Percentiles rank a stretch among this genome's conserved stretches.
Conservation (phyloP, 2,888 invertebrate genomes). For the Drosophila fulvimacula region DNA sequence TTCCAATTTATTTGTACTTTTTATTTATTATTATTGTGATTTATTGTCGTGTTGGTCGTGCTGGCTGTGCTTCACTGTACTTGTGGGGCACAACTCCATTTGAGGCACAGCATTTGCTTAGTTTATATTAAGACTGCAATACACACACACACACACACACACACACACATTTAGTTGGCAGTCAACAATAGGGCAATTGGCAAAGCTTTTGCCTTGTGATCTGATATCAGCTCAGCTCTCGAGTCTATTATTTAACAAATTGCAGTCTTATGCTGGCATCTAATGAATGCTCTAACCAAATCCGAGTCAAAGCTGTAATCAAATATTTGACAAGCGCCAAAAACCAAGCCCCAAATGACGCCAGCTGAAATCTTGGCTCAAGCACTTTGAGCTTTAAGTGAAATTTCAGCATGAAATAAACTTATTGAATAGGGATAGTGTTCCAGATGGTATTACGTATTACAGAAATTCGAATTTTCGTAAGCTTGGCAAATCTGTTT, state of each 20-base stretch:
- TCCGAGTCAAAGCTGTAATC: constrained; percentile 14
- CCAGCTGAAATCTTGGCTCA: neutral
- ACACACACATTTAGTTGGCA: constrained; percentile 13
- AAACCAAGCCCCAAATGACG: neutral
- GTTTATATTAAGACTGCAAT: constrained; percentile 48
- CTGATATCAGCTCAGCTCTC: constrained; percentile 1
- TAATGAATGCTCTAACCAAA: constrained; percentile 11
- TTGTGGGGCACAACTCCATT: constrained; percentile 44
- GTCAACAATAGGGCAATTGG: constrained; percentile 11
- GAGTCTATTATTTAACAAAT: constrained; percentile 30
- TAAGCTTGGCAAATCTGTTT: neutral
- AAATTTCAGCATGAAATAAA: neutral
- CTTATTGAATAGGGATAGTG: neutral
- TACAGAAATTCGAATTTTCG: neutral
- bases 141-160: constrained; percentile 20
- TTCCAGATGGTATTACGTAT: neutral
- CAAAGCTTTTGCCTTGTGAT: constrained; percentile 1
- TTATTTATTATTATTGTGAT: constrained; percentile 7
- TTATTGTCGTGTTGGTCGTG: constrained; percentile 49
- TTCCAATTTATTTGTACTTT: constrained; percentile 14
- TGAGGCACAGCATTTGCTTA: constrained; percentile 49
- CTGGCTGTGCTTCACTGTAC: constrained; percentile 59
- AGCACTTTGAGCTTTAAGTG: neutral
- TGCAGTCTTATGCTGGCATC: neutral
- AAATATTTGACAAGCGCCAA: constrained; percentile 11